A percentile compares a stretch with the other conserved stretches of the same genome.
These are phyloP conservation scores for Ectobius pallidus DNA, from an alignment of 2,888 invertebrate species.

Conservation along the genomic window DNA sequence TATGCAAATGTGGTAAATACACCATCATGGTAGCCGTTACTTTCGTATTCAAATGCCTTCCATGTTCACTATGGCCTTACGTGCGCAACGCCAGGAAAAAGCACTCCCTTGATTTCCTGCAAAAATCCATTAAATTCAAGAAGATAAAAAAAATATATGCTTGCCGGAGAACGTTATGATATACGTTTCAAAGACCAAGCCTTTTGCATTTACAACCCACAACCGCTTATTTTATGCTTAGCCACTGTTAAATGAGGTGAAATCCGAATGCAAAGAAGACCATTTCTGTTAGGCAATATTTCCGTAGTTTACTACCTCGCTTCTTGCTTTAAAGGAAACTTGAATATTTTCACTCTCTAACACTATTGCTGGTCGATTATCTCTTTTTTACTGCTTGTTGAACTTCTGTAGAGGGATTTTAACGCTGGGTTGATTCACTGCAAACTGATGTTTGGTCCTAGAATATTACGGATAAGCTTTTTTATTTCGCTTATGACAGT, in stretches of 20 bases:
- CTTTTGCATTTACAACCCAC: too few relatives aligned
- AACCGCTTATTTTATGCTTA: neutral
- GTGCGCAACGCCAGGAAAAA: conserved; percentile 12
- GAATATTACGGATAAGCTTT: too few relatives aligned
- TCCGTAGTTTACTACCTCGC: neutral
- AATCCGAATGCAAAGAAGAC: conserved; percentile 5
- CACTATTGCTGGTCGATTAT: too few relatives aligned
- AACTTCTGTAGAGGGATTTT: too few relatives aligned
- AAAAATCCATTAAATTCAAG: conserved; percentile 8
- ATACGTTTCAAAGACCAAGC: too few relatives aligned
- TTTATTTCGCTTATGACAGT: too few relatives aligned
- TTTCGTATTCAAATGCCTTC: conserved; percentile 12
- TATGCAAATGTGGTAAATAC: neutral
- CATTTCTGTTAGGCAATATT: conserved; percentile 3
- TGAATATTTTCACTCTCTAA: too few relatives aligned
- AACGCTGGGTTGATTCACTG: too few relatives aligned
- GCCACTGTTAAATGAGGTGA: neutral
- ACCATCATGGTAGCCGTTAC: neutral
- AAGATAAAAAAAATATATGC: neutral
- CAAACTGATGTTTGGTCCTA: too few relatives aligned
- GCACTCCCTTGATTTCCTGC: conserved; percentile 6
- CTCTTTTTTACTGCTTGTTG: too few relatives aligned
- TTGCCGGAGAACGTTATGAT: too few relatives aligned
- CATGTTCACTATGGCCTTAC: conserved; percentile 4
- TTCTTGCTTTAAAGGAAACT: too few relatives aligned